phyloP scores from a whole-genome alignment of 2,888 invertebrate genomes.

The Ormyrus pomaceus region DNA sequence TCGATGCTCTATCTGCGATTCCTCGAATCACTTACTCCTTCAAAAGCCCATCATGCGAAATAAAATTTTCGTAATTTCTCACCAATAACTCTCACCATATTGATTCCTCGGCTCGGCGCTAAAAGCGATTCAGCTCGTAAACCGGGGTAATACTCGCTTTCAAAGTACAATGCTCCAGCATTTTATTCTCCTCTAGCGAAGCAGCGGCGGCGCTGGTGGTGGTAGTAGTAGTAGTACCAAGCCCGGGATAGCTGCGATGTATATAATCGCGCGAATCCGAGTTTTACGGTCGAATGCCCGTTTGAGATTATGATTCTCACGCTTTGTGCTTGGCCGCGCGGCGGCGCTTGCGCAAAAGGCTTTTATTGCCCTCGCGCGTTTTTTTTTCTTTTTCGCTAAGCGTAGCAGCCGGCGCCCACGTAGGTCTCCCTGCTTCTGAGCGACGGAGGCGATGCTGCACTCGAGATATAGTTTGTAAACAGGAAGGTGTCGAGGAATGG shows the following conservation, averaged over 20 bases:
- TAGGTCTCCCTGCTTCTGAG: background rate
- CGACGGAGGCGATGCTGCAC: conserved; percentile 21
- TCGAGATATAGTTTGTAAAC: conserved; percentile 15
- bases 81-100: conserved; percentile 12
- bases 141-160: no score
- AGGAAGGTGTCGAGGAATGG: conserved; percentile 8
- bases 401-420: no score
- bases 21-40: background rate
- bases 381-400: background rate
- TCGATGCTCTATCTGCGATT: background rate
- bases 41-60: conserved; percentile 20
- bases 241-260: background rate
- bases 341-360: conserved; percentile 3
- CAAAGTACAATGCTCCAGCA: no score
- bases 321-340: background rate
- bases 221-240: no score
- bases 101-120: background rate
- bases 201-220: no score
- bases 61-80: conserved; percentile 32
- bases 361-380: conserved; percentile 4
- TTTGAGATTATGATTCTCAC: conserved; percentile 39
- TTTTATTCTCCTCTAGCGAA: background rate
- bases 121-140: no score
- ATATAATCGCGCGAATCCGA: background rate
- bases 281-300: conserved; percentile 12